These are phyloP conservation scores for Pangasius djambal DNA, from an alignment of 2,797 vertebrate genomes.

Conservation along the genomic window DNA sequence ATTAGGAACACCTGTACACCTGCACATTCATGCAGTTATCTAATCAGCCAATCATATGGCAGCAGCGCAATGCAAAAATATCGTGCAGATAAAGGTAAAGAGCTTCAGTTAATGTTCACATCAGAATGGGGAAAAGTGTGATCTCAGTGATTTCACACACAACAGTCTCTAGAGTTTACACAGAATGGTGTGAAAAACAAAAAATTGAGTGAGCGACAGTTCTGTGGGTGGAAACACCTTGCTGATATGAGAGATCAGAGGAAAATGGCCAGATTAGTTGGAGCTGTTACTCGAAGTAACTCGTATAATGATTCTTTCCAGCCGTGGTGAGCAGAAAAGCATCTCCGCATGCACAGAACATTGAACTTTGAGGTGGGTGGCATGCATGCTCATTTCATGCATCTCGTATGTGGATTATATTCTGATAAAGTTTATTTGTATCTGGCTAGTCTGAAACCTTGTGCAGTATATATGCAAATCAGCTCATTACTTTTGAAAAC, in stretches of 20 bases:
- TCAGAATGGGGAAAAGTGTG: too few relatives aligned
- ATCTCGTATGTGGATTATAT: background rate
- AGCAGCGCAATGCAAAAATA: too few relatives aligned
- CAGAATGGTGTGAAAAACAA: background rate
- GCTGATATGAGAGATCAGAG: background rate
- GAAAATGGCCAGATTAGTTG: background rate
- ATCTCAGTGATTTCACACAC: background rate
- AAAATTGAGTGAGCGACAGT: background rate
- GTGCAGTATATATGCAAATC: background rate
- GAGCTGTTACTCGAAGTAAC: background rate
- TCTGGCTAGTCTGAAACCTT: background rate
- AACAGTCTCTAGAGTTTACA: background rate
- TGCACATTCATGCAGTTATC: too few relatives aligned
- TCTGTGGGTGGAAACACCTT: background rate
- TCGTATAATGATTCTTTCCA: background rate
- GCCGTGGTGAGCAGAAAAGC: background rate
- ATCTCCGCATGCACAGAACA: background rate
- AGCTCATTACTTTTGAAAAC: background rate
- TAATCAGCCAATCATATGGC: too few relatives aligned
- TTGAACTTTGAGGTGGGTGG: background rate
- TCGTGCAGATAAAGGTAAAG: too few relatives aligned
- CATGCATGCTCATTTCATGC: background rate
- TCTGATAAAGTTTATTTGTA: background rate
- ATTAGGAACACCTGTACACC: too few relatives aligned
- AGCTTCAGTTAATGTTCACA: too few relatives aligned